Evolutionary conservation across 2,797 vertebrate species (phyloP), one percentile per base, ranked within the genome.

Genomic region (Xerus rutilus): DNA sequence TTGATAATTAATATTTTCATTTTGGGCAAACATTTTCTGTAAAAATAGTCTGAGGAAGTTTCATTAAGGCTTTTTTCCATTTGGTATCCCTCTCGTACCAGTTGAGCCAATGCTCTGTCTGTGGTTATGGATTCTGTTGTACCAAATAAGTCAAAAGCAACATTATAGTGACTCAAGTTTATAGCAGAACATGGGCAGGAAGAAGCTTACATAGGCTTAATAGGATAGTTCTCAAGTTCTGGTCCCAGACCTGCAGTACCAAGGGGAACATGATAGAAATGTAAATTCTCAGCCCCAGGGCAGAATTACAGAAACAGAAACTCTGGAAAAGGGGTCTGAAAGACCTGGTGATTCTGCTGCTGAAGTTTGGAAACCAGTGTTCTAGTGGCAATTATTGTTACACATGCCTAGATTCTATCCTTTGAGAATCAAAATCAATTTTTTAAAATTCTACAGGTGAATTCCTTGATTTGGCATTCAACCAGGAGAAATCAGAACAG

Each of bases 1-100:
- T 84, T 85, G 30, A 65, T 30, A 91, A 23, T 65, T 4, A 88
- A 54, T 43, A 43, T 91, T 93, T 94, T 91, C 52, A 86, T 81
- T 95, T 32, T 84, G 45, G 30, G 52, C 17, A 83, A 89, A 89
- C 5, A 49, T 12, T 88, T 92, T 49, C 64, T 30, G 7, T 21
- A 74, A 74, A 85, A 57, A n/a, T 54, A 49, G 65, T 86, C 79
- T 57, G 8, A 78, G 8, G 28, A 20, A 18, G 15, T 86, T 90
- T 93, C 12, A 73, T 73, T 81, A 78, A 43, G 35, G 3, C 1
- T 7, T 79, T 39, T 70, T 90, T 35, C 25, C 52, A 87, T 83
- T 76, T 28, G 23, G 32, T 5, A 49, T 65, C 67, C 9, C 3
- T 73, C 13, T 25, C 32, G 18, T 18, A 5, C 54, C 21, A 47